Evolutionary conservation across 1,140 invertebrate genomes (phyloP).

Genomic region (Coboldia fuscipes): DNA sequence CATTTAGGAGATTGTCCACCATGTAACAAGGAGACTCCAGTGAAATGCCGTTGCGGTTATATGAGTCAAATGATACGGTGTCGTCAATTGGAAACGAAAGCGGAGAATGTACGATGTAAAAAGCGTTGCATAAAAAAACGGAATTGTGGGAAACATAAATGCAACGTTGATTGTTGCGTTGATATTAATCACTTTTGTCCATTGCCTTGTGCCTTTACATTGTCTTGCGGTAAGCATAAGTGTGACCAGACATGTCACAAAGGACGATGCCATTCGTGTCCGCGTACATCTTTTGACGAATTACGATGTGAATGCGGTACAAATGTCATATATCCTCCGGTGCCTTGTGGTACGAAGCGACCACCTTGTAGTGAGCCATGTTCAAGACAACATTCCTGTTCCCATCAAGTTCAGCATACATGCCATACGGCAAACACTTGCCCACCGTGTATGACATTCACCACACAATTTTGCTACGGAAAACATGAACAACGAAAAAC

Average conservation of each 20-base stretch:
- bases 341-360: constrained; percentile 70
- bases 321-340: constrained; percentile 67
- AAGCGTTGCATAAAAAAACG: constrained; percentile 68
- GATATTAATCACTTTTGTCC: constrained; percentile 70
- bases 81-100: constrained; percentile 38
- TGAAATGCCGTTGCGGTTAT: constrained; percentile 80
- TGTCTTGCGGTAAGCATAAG: constrained; percentile 69
- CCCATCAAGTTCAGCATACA: constrained; percentile 55
- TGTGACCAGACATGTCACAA: constrained; percentile 78
- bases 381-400: constrained; percentile 51
- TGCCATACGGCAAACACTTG: constrained; percentile 44
- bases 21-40: constrained; percentile 52
- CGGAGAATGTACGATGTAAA: constrained; percentile 58
- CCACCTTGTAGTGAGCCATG: constrained; percentile 64
- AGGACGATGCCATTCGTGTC: constrained; percentile 68
- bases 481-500: constrained; percentile 72
- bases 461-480: constrained; percentile 72
- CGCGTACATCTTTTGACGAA: constrained; percentile 75
- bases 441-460: constrained; percentile 84
- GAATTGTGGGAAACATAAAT: constrained; percentile 74
- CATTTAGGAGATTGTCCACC: constrained; percentile 59
- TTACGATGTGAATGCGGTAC: constrained; percentile 78
- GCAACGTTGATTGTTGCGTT: constrained; percentile 68
- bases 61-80: constrained; percentile 68
- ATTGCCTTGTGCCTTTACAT: constrained; percentile 52